Conservation (phyloP, 2,888 invertebrate species). For the Phalera bucephala region DNA sequence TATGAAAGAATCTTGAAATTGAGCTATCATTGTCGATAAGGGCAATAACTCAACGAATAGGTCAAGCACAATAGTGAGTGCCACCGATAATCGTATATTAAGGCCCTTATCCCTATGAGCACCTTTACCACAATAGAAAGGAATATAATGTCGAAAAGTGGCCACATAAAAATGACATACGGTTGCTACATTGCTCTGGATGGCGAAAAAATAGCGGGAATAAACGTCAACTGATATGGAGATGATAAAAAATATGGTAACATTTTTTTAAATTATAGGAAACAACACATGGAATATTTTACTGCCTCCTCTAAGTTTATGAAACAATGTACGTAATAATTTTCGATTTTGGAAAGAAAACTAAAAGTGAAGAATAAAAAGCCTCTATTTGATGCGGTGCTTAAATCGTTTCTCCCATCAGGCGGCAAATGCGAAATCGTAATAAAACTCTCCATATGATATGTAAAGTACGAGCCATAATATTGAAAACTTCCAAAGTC, state of each 20-base stretch:
- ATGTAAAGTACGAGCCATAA: constrained; percentile 79
- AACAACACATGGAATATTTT: too few species aligned
- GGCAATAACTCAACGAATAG: constrained; percentile 74
- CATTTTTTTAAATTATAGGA: constrained; percentile 16
- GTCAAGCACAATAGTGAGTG: constrained; percentile 81
- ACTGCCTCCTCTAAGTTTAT: too few species aligned
- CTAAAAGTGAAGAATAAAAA: constrained; percentile 32
- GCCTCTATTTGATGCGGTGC: constrained; percentile 41
- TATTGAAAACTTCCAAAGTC: constrained; percentile 82
- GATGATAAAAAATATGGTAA: constrained; percentile 27
- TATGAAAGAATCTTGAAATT: constrained; percentile 55
- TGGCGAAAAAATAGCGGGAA: constrained; percentile 48
- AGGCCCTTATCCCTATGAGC: constrained; percentile 79
- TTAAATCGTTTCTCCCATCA: constrained; percentile 68
- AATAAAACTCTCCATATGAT: constrained; percentile 78
- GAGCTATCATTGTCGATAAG: constrained; percentile 66
- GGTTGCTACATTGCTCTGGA: constrained; percentile 54
- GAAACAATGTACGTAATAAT: too few species aligned
- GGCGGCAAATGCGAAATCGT: constrained; percentile 82
- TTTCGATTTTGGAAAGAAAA: constrained; percentile 21
- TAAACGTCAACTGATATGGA: constrained; percentile 30
- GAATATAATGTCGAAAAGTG: constrained; percentile 82
- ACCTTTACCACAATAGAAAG: constrained; percentile 79
- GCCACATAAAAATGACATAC: constrained; percentile 82
- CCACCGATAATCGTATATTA: constrained; percentile 83